These are phyloP conservation scores for Chiroxiphia lanceolata DNA, from an alignment of 2,797 vertebrate genomes.

Conservation along the genomic window DNA sequence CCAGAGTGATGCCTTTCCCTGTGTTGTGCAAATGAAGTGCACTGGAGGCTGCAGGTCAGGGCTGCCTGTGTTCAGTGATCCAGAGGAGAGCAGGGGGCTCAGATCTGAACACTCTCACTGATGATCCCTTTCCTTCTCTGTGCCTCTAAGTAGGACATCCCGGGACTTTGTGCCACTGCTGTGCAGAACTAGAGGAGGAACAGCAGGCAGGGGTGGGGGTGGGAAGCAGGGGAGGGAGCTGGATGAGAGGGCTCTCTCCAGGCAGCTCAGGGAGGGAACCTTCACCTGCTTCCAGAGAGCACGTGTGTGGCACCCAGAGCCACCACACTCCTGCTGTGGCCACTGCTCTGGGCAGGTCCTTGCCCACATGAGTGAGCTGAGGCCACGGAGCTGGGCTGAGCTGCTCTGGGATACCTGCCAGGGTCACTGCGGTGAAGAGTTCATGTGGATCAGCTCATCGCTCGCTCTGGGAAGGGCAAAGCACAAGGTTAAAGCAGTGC, in stretches of 20 bases:
- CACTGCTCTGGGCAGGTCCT: neutral
- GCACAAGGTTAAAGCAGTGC: fast-evolving
- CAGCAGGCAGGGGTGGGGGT: neutral
- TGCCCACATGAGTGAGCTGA: neutral
- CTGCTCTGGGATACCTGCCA: neutral
- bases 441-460: fast-evolving
- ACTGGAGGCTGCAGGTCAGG: neutral
- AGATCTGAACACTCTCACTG: neutral
- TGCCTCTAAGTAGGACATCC: neutral
- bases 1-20: neutral
- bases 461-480: neutral
- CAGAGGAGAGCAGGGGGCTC: neutral
- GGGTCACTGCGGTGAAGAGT: neutral
- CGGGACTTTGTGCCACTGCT: neutral
- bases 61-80: neutral
- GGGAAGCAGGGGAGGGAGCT: neutral
- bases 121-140: neutral
- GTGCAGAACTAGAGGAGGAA: neutral
- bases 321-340: fast-evolving
- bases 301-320: neutral
- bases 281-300: neutral
- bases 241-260: neutral
- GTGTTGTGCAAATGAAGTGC: neutral
- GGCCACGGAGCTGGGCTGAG: neutral
- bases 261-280: neutral